These are phyloP conservation scores for Halcyon senegalensis DNA, from an alignment of 2,113 vertebrate species.

Conservation along the genomic window DNA sequence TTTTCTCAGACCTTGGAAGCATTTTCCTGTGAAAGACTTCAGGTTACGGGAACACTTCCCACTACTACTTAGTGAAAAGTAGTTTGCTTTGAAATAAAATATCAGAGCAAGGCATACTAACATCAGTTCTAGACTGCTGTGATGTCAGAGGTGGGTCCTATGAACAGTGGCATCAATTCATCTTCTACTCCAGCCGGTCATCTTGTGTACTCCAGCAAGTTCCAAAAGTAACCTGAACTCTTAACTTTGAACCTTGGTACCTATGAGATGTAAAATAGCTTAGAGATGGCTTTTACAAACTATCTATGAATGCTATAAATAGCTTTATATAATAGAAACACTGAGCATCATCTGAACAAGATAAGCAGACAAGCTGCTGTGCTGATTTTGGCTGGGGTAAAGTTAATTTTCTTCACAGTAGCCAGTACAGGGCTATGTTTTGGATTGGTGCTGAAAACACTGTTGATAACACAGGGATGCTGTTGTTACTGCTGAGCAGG, in stretches of 20 bases:
- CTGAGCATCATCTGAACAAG: not conserved
- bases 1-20: not conserved
- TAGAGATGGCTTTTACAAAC: not conserved
- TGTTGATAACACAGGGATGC: too few species aligned
- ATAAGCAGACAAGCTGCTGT: not conserved
- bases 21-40: not conserved
- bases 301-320: not conserved
- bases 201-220: not conserved
- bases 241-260: not conserved
- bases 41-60: not conserved
- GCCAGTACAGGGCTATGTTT: too few species aligned
- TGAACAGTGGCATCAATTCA: not conserved
- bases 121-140: not conserved
- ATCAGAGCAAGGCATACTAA: not conserved
- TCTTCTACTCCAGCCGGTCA: not conserved
- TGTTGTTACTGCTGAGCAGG: too few species aligned
- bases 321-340: not conserved
- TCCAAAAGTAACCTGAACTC: not conserved
- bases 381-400: too few species aligned
- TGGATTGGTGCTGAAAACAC: too few species aligned
- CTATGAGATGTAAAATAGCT: not conserved
- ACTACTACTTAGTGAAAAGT: not conserved
- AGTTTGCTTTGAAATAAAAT: not conserved
- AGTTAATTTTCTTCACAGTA: too few species aligned
- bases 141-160: not conserved